Conservation (phyloP, 2,888 invertebrate species). For the Unio delphinus region DNA sequence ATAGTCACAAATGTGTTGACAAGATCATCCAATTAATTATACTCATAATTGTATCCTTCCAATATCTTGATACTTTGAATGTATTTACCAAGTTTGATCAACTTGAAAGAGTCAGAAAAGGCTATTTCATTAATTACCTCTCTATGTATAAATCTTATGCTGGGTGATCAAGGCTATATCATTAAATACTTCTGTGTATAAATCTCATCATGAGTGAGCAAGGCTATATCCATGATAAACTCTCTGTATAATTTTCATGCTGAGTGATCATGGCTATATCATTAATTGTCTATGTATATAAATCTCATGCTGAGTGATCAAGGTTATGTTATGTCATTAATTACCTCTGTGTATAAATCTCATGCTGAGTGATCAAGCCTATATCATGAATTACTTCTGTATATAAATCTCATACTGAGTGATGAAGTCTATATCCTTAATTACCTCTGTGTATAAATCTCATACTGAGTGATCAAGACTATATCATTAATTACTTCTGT, state of each 20-base stretch:
- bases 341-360: constrained; percentile 28
- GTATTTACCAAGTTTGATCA: too few relatives aligned
- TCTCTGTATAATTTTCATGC: constrained; percentile 16
- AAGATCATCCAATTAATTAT: too few relatives aligned
- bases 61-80: too few relatives aligned
- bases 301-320: not conserved
- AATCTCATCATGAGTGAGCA: too few relatives aligned
- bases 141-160: constrained; percentile 6
- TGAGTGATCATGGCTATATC: constrained; percentile 2
- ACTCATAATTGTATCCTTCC: too few relatives aligned
- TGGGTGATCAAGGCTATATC: not conserved
- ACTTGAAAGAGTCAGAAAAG: too few relatives aligned
- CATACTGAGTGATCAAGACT: constrained; percentile 13
- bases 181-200: constrained; percentile 38
- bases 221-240: too few relatives aligned
- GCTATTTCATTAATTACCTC: constrained; percentile 10
- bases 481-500: constrained; percentile 22
- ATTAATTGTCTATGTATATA: constrained; percentile 13
- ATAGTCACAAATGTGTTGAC: too few relatives aligned
- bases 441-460: constrained; percentile 38
- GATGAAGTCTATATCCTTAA: not conserved
- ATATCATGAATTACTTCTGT: constrained; percentile 30
- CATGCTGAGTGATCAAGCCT: not conserved
- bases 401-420: not conserved
- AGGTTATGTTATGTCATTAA: not conserved